Percentiles rank a stretch among this genome's conserved stretches.
Conservation (phyloP, 2,113 vertebrate genomes). For the Xiphophorus maculatus region DNA sequence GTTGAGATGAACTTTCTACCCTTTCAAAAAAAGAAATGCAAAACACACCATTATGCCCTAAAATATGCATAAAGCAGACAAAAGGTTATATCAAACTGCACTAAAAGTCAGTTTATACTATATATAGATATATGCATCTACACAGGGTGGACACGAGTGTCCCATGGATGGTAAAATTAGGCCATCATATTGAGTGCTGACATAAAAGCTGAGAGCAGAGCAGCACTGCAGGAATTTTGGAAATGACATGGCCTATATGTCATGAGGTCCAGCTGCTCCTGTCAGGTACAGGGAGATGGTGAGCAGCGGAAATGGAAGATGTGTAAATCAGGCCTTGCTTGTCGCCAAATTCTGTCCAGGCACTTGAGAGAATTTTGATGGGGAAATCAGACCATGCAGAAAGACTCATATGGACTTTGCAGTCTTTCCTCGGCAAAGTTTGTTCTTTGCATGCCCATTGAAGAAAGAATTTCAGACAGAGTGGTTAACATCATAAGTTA, state of each 20-base stretch:
- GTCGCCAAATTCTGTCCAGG: conserved; percentile 42
- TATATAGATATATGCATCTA: neutral
- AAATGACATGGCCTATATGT: conserved; percentile 76
- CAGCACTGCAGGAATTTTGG: conserved; percentile 68
- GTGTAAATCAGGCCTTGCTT: conserved; percentile 63
- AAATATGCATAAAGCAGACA: neutral
- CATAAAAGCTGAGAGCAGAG: conserved; percentile 80
- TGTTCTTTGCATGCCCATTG: conserved; percentile 18
- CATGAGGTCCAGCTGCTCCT: conserved; percentile 78
- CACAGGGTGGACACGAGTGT: neutral
- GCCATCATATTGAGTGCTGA: conserved; percentile 81
- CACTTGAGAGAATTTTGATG: conserved; percentile 51
- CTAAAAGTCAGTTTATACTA: neutral
- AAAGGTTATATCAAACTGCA: neutral
- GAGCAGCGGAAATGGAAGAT: conserved; percentile 17
- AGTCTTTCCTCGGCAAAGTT: conserved; percentile 36
- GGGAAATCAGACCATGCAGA: conserved; percentile 60
- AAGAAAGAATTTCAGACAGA: conserved; percentile 11
- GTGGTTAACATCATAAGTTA: conserved; percentile 3
- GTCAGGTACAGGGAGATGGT: conserved; percentile 66
- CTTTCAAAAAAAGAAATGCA: neutral
- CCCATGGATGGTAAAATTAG: conserved; percentile 77
- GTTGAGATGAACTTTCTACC: neutral
- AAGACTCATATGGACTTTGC: conserved; percentile 52
- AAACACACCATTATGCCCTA: neutral